phyloP scores from a whole-genome alignment of 2,888 invertebrate species.

The Microctonus hyperodae region DNA sequence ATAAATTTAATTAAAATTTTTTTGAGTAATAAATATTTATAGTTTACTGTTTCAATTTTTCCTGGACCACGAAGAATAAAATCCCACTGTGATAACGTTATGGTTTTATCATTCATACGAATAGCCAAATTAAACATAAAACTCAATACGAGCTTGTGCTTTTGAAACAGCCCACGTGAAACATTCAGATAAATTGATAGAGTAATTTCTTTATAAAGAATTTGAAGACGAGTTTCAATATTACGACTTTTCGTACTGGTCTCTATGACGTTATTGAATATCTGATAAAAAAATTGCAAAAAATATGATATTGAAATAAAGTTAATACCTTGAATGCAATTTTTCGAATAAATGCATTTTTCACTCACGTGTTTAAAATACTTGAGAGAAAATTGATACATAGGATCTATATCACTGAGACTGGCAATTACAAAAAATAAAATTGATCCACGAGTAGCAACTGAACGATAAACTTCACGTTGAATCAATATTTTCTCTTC shows the following conservation, averaged over 20 bases:
- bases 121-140: conserved; percentile 83
- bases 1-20: neutral
- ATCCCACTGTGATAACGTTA: conserved; percentile 74
- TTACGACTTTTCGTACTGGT: conserved; percentile 74
- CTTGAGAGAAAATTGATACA: conserved; percentile 95
- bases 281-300: conserved; percentile 65
- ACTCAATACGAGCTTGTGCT: conserved; percentile 88
- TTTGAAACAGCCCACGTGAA: conserved; percentile 88
- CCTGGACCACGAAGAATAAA: conserved; percentile 80
- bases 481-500: conserved; percentile 86
- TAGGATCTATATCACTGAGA: conserved; percentile 89
- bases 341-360: neutral
- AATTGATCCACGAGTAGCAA: conserved; percentile 88
- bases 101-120: conserved; percentile 69
- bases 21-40: conserved; percentile 45
- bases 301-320: too few relatives aligned
- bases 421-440: conserved; percentile 91
- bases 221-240: conserved; percentile 73
- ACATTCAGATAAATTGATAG: conserved; percentile 85
- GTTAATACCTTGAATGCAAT: neutral
- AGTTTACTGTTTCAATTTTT: conserved; percentile 65
- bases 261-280: conserved; percentile 83
- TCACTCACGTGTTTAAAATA: conserved; percentile 73
- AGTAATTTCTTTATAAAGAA: conserved; percentile 79
- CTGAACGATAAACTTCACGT: conserved; percentile 83